Evolutionary conservation across 2,888 invertebrate species (phyloP).

Genomic region (Dyspetes luteomarginatus): DNA sequence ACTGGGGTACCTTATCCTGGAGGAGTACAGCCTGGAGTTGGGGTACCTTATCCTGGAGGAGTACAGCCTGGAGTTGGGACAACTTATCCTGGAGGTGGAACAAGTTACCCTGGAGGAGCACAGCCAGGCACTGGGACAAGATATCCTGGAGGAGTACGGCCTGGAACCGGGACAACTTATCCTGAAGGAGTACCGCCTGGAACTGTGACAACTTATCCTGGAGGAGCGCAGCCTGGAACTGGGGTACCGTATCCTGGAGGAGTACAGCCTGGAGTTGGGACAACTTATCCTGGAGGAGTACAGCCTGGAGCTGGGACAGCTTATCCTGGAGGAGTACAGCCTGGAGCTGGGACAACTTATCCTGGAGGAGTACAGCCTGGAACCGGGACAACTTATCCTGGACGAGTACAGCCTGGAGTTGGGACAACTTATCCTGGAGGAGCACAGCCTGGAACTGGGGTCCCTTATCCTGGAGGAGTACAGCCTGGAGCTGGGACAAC

Average conservation of each 20-base stretch:
- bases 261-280: not conserved
- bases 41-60: constrained; percentile 52
- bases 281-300: constrained; percentile 27
- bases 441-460: no score
- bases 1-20: constrained; percentile 59
- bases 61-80: constrained; percentile 33
- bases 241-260: constrained; percentile 43
- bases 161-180: constrained; percentile 62
- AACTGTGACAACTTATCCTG: constrained; percentile 37
- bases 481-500: no score
- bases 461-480: no score
- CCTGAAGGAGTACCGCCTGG: constrained; percentile 40
- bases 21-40: constrained; percentile 15
- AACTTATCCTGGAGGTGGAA: constrained; percentile 46
- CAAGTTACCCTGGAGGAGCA: constrained; percentile 49
- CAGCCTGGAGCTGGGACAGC: constrained; percentile 4
- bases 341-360: constrained; percentile 43
- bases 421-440: no score
- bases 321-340: not conserved
- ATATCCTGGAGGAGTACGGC: constrained; percentile 59
- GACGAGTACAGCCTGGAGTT: constrained; percentile 46
- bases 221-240: constrained; percentile 8
- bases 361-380: constrained; percentile 41
- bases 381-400: constrained; percentile 54
- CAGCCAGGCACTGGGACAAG: constrained; percentile 21